Percentiles rank a stretch among this genome's conserved stretches.
These are phyloP conservation scores for Tenebrosternarchus preto DNA, from an alignment of 2,113 vertebrate genomes.

Conservation along the genomic window DNA sequence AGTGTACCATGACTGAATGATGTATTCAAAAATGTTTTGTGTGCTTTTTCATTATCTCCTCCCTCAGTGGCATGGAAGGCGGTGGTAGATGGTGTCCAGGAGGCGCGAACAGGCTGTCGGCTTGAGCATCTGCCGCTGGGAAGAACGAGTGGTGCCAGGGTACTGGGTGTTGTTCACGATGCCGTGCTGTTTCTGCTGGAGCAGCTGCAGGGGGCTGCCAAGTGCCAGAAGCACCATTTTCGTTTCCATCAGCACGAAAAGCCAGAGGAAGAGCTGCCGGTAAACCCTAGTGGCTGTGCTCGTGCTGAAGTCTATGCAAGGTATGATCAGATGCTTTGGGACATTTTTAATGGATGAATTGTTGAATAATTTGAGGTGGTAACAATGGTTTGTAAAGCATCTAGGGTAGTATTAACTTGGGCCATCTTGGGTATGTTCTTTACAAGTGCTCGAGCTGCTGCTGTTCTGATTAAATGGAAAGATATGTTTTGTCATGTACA, in stretches of 20 bases:
- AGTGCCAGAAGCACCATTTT: slow-evolving; percentile 83
- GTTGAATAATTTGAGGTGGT: too few species aligned
- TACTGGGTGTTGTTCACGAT: slow-evolving; percentile 85
- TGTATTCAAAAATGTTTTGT: background rate
- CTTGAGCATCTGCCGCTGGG: slow-evolving; percentile 82
- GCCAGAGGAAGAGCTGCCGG: slow-evolving; percentile 80
- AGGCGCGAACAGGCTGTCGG: slow-evolving; percentile 81
- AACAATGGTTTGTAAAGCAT: background rate
- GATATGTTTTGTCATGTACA: background rate
- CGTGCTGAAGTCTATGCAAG: slow-evolving; percentile 80
- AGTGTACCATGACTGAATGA: background rate
- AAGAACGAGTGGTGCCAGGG: slow-evolving; percentile 79
- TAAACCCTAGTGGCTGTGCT: slow-evolving; percentile 86
- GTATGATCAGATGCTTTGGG: slow-evolving; percentile 8
- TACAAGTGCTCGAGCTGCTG: too few species aligned
- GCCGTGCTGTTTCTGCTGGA: slow-evolving; percentile 89
- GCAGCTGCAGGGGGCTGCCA: slow-evolving; percentile 82
- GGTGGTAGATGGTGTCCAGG: slow-evolving; percentile 84
- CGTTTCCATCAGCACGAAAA: slow-evolving; percentile 85
- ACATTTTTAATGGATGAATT: too few species aligned
- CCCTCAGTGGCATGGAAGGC: slow-evolving; percentile 85
- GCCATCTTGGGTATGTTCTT: too few species aligned
- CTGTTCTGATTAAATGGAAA: background rate
- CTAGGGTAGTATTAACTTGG: too few species aligned
- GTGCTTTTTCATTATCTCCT: background rate